phyloP scores from a whole-genome alignment of 2,797 vertebrate genomes.

The Merluccius polli region DNA sequence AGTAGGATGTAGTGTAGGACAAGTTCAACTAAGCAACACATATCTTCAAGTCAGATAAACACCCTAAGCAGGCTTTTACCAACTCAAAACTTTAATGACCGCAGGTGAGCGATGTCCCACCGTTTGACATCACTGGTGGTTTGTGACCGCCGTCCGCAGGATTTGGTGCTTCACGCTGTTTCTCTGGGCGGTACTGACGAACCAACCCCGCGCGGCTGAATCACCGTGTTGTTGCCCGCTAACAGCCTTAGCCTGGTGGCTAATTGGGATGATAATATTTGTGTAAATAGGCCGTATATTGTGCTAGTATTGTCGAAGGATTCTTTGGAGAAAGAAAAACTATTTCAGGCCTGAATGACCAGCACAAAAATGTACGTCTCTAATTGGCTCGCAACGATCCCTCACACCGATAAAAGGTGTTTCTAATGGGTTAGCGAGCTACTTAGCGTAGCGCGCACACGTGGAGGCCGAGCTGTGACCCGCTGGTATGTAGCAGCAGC shows the following conservation, averaged over 20 bases:
- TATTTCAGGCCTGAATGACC: slow-evolving; percentile 33
- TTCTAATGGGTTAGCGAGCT: slow-evolving; percentile 24
- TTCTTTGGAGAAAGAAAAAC: slow-evolving; percentile 36
- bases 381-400: slow-evolving; percentile 62
- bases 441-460: slow-evolving; percentile 26
- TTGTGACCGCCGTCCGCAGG: slow-evolving; percentile 37
- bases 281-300: slow-evolving; percentile 20
- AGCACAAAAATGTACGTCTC: slow-evolving; percentile 36
- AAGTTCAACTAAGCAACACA: neutral
- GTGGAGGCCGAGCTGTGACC: slow-evolving; percentile 13
- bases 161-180: slow-evolving; percentile 28
- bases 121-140: slow-evolving; percentile 38
- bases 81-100: neutral
- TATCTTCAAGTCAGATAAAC: neutral
- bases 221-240: slow-evolving; percentile 52
- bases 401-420: slow-evolving; percentile 57
- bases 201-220: slow-evolving; percentile 32
- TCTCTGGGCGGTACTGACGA: slow-evolving; percentile 24
- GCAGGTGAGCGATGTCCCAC: neutral
- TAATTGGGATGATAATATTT: slow-evolving; percentile 11
- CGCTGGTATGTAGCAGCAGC: slow-evolving; percentile 24
- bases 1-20: neutral
- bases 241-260: slow-evolving; percentile 36
- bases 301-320: slow-evolving; percentile 27
- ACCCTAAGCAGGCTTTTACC: neutral